Percentiles rank a stretch among this genome's conserved stretches.
phyloP scores from a whole-genome alignment of 2,113 vertebrate species.

The Typhlomys cinereus region DNA sequence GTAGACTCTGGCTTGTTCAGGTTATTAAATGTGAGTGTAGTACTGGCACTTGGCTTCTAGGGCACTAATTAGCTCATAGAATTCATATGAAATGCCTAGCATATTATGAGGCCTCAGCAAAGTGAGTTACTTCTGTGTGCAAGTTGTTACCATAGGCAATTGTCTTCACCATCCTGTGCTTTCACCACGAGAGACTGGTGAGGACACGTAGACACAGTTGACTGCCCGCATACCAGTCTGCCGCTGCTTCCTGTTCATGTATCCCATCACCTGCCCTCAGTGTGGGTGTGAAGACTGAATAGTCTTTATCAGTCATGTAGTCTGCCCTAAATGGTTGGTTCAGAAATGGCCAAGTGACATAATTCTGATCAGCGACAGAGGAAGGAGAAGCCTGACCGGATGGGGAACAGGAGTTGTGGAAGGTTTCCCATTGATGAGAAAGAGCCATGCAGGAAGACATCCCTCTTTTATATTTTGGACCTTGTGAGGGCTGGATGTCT shows the following conservation, averaged over 20 bases:
- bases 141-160: neutral
- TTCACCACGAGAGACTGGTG: neutral
- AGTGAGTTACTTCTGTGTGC: neutral
- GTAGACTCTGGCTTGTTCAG: neutral
- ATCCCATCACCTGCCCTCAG: neutral
- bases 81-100: neutral
- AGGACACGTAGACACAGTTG: neutral
- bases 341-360: neutral
- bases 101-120: neutral
- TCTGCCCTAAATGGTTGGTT: neutral
- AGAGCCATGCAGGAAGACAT: neutral
- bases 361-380: neutral
- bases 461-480: neutral
- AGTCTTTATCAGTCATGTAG: neutral
- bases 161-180: neutral
- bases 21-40: neutral
- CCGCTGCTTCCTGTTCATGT: neutral
- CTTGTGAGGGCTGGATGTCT: neutral
- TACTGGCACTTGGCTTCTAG: neutral
- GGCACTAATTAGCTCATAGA: neutral
- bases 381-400: neutral
- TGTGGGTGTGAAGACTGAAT: neutral
- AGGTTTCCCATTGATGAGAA: neutral
- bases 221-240: too few species aligned
- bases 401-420: neutral